A percentile compares a stretch with the other conserved stretches of the same genome.
Evolutionary conservation across 2,113 vertebrate genomes (phyloP).

Genomic region (Cynocephalus volans): DNA sequence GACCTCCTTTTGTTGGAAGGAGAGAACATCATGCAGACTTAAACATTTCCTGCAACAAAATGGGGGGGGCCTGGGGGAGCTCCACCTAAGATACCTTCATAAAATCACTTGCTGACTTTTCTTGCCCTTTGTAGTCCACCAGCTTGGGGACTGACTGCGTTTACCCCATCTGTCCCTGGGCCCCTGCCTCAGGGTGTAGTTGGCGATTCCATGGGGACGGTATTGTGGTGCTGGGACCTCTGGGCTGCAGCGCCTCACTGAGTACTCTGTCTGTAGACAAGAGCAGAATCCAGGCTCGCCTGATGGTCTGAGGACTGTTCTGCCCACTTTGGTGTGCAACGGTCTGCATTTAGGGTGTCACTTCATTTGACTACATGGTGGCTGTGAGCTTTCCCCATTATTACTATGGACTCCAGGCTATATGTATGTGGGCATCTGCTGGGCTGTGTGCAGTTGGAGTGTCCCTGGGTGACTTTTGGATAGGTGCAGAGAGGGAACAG

Average conservation of each 20-base stretch:
- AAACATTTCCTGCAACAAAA: constrained; percentile 68
- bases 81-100: not conserved
- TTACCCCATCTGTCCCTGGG: not conserved
- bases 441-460: not conserved
- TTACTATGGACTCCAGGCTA: constrained; percentile 13
- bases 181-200: not conserved
- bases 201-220: not conserved
- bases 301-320: not conserved
- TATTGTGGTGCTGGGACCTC: not conserved
- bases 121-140: not conserved
- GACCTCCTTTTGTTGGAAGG: constrained; percentile 72
- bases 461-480: not conserved
- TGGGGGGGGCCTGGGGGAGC: not conserved
- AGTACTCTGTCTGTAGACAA: not conserved
- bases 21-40: constrained; percentile 72
- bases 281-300: not conserved
- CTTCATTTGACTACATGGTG: not conserved
- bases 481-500: not conserved
- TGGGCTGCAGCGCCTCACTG: not conserved
- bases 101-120: not conserved
- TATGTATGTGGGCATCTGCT: not conserved
- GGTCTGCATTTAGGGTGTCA: not conserved
- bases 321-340: not conserved
- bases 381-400: not conserved
- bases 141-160: not conserved